Evolutionary conservation across 2,797 vertebrate genomes (phyloP).

Genomic region (Sebastes baramenuke): DNA sequence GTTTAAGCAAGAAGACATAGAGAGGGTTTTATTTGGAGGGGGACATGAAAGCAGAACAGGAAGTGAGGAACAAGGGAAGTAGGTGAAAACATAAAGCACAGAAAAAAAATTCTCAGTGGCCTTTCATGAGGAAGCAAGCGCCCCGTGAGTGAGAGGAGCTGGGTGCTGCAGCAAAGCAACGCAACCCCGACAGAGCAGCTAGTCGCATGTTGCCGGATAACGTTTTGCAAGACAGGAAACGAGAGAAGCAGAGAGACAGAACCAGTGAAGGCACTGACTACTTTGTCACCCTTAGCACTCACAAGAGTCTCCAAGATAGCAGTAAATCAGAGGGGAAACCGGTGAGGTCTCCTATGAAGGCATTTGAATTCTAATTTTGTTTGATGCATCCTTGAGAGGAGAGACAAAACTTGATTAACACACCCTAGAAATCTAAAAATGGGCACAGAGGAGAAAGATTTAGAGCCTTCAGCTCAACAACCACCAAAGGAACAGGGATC

Average conservation of each 20-base stretch:
- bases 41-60: conserved; percentile 29
- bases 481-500: conserved; percentile 56
- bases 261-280: not conserved
- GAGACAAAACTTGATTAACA: not conserved
- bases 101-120: conserved; percentile 21
- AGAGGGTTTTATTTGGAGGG: not conserved
- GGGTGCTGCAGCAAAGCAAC: conserved; percentile 41
- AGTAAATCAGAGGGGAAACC: not conserved
- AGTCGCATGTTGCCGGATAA: conserved; percentile 24
- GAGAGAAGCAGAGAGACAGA: conserved; percentile 27
- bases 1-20: not conserved
- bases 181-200: conserved; percentile 39
- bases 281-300: not conserved
- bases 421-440: conserved; percentile 49
- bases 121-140: conserved; percentile 53
- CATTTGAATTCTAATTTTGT: not conserved
- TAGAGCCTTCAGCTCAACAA: conserved; percentile 55
- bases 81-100: conserved; percentile 7
- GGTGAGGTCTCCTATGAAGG: not conserved
- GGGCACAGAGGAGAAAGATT: conserved; percentile 78
- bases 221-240: conserved; percentile 74
- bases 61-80: conserved; percentile 37
- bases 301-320: not conserved
- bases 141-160: not conserved
- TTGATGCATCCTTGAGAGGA: conserved; percentile 23